Evolutionary conservation across 2,797 vertebrate genomes (phyloP).

Genomic region (Ambastaia sidthimunki): DNA sequence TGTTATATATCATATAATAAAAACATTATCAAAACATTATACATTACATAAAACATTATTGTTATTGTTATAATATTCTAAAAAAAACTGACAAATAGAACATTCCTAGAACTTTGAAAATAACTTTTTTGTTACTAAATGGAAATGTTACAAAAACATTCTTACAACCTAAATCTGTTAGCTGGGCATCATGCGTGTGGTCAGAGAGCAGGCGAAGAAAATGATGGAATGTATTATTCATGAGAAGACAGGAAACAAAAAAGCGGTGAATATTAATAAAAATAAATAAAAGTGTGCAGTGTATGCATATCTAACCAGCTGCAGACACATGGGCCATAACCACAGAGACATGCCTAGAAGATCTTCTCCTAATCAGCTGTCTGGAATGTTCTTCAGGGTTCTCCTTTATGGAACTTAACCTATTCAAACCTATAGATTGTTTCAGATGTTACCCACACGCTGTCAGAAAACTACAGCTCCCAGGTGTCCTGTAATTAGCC

Average conservation of each 20-base stretch:
- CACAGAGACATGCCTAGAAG: conserved; percentile 12
- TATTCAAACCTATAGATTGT: conserved; percentile 30
- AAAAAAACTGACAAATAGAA: no score
- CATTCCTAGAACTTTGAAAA: no score
- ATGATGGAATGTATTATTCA: conserved; percentile 50
- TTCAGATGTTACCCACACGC: conserved; percentile 15
- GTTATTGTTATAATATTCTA: no score
- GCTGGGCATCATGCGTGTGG: conserved; percentile 21
- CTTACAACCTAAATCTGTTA: no score
- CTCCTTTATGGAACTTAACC: conserved; percentile 35
- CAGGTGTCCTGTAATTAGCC: conserved; percentile 2
- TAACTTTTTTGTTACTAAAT: no score
- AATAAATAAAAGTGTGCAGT: background rate
- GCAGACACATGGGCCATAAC: background rate
- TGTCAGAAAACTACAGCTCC: conserved; percentile 43
- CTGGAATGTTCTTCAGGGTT: conserved; percentile 25
- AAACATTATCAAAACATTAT: no score
- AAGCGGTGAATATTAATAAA: conserved; percentile 16
- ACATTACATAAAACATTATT: no score
- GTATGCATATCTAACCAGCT: conserved; percentile 14
- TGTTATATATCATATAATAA: no score
- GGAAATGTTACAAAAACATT: no score
- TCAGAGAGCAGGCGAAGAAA: conserved; percentile 16
- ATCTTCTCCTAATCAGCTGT: conserved; percentile 29
- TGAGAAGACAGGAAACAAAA: conserved; percentile 25